Percentiles rank a stretch among this genome's conserved stretches.
Conservation (phyloP, 2,888 invertebrate species). For the Phortica okadai region DNA sequence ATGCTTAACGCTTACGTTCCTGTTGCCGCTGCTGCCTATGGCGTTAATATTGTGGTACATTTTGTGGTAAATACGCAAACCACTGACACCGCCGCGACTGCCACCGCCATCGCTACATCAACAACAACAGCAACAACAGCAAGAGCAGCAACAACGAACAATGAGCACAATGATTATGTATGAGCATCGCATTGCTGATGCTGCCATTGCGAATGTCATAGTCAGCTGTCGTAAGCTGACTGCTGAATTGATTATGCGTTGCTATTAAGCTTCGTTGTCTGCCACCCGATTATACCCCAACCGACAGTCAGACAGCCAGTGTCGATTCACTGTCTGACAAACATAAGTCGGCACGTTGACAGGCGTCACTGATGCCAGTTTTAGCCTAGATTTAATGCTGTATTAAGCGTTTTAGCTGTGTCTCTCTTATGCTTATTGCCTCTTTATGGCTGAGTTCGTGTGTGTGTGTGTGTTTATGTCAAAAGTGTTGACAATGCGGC, state of each 20-base stretch:
- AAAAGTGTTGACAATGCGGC: constrained; percentile 38
- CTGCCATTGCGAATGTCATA: constrained; percentile 9
- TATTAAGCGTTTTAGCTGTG: constrained; percentile 18
- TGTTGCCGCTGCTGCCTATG: constrained; percentile 5
- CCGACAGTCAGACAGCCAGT: not conserved
- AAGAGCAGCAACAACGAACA: not conserved
- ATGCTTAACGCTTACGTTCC: not conserved
- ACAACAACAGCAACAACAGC: not conserved
- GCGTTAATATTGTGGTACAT: constrained; percentile 36
- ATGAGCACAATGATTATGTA: constrained; percentile 9
- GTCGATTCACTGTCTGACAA: constrained; percentile 1
- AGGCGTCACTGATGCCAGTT: constrained; percentile 45
- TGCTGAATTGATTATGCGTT: constrained; percentile 19
- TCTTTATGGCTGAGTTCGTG: not conserved
- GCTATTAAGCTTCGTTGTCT: constrained; percentile 31
- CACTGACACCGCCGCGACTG: not conserved
- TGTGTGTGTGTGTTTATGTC: not conserved
- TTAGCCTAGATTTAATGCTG: constrained; percentile 33
- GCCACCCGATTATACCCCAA: constrained; percentile 27
- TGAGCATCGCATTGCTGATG: not conserved
- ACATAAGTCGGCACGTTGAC: constrained; percentile 52
- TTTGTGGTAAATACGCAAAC: constrained; percentile 31
- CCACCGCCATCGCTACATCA: not conserved
- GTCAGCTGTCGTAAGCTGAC: not conserved
- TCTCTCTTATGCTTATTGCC: not conserved